A percentile compares a stretch with the other conserved stretches of the same genome.
Conservation (phyloP, 1,140 invertebrate species). For the Pseudomyrmex sp. region DNA sequence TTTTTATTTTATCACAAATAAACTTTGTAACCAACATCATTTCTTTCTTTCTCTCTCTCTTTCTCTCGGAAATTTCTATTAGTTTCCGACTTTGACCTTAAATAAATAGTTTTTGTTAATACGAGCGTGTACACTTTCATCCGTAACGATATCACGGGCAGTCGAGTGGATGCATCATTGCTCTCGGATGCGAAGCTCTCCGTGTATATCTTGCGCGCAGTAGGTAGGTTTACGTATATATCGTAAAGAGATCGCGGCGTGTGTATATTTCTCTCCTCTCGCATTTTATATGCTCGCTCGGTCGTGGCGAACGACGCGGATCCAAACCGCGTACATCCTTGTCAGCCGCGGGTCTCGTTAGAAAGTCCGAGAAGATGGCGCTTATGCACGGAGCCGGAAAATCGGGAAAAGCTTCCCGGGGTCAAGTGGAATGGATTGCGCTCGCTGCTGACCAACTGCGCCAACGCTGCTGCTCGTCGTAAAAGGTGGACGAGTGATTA, state of each 20-base stretch:
- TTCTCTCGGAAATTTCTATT: not conserved
- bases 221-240: not conserved
- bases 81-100: not conserved
- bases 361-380: conserved; percentile 52
- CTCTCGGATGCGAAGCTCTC: not conserved
- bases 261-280: conserved; percentile 6
- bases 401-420: conserved; percentile 37
- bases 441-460: conserved; percentile 36
- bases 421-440: conserved; percentile 57
- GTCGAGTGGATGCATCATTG: conserved; percentile 23
- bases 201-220: not conserved
- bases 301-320: conserved; percentile 40
- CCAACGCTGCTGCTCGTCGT: conserved; percentile 12
- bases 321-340: conserved; percentile 48
- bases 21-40: no score
- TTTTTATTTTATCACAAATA: no score
- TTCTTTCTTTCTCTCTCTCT: no score
- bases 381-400: conserved; percentile 55
- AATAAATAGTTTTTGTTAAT: conserved; percentile 28
- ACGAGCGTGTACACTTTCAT: not conserved
- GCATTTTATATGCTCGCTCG: conserved; percentile 30
- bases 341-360: conserved; percentile 44
- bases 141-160: conserved; percentile 10
- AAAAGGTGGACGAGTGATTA: conserved; percentile 55
- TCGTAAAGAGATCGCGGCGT: conserved; percentile 40